Evolutionary conservation across 2,113 vertebrate species (phyloP).

Genomic region (Cariama cristata): DNA sequence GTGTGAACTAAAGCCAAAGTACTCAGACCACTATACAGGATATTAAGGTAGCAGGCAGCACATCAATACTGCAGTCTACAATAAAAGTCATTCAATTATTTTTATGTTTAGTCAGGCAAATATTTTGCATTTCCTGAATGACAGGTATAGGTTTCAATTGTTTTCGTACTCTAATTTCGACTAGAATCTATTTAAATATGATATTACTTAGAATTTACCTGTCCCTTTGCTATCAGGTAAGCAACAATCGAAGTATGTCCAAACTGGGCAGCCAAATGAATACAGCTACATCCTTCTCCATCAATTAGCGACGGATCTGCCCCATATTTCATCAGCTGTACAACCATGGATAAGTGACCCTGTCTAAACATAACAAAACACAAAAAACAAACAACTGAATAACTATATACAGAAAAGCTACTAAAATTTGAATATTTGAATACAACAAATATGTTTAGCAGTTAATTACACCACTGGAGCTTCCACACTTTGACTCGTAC

Average conservation of each 20-base stretch:
- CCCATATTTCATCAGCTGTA: slow-evolving; percentile 97
- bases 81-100: neutral
- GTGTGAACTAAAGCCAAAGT: neutral
- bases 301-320: slow-evolving; percentile 97
- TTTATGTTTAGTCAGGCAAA: neutral
- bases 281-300: slow-evolving; percentile 98
- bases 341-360: slow-evolving; percentile 98
- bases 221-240: slow-evolving; percentile 98
- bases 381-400: slow-evolving; percentile 21
- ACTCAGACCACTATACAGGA: neutral
- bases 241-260: slow-evolving; percentile 99
- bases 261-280: slow-evolving; percentile 97
- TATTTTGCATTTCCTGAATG: neutral
- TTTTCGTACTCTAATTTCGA: neutral
- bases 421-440: neutral
- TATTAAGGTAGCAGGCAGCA: neutral
- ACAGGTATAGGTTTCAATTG: neutral
- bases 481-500: neutral
- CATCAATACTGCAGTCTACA: neutral
- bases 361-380: slow-evolving; percentile 83
- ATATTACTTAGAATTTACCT: slow-evolving; percentile 80
- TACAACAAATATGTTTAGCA: neutral
- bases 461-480: neutral
- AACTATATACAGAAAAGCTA: neutral
- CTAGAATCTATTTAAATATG: neutral